Evolutionary conservation across 2,113 vertebrate species (phyloP), one percentile per base, ranked within the genome.

Genomic region (Boleophthalmus pectinirostris): DNA sequence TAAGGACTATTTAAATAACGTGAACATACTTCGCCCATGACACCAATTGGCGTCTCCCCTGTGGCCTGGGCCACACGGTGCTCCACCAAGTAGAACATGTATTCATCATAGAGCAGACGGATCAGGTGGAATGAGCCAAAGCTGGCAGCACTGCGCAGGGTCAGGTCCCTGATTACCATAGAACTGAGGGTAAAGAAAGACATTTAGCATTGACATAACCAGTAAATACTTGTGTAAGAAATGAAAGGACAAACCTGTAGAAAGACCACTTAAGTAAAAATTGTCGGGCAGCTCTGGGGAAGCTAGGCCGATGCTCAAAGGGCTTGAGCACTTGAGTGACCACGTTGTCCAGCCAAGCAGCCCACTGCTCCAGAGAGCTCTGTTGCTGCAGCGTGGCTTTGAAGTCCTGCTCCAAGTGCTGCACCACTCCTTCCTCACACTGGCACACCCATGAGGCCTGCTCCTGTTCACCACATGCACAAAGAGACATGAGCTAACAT

Each of bases 401-500:
- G 93, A 98, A 99, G 89, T 98, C 98, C 89, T 96, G 98, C 92
- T 99, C 97, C 84, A 99, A 93, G 74, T 96, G 95, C 88, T 98
- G 97, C 0, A 99, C 98, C 87, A 97, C 86, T 7, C 96, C 94
- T 81, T 99, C 98, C 76, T 99, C 97, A 0, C 98, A 99, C 91
- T 99, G 97, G 92, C 98, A 99, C 86, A 99, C 98, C 98, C 98
- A 99, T 0, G 97, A 98, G 70, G 98, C 98, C 90, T 99, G 98
- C 80, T 99, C 98, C 98, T 99, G 78, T 5, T 56, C 10, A 25
- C 47, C 68, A 75, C 35, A 35, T 58, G 0, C 15, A 2, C 45
- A 20, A 66, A 47, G 61, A 2, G 13, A 2, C 0, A 2, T 6
- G 1, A 15, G 58, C 54, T 75, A 3, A 63, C 8, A 10, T 54